Evolutionary conservation across 2,113 vertebrate species (phyloP), one percentile per base, ranked within the genome.

Genomic region (Odocoileus hemionus): DNA sequence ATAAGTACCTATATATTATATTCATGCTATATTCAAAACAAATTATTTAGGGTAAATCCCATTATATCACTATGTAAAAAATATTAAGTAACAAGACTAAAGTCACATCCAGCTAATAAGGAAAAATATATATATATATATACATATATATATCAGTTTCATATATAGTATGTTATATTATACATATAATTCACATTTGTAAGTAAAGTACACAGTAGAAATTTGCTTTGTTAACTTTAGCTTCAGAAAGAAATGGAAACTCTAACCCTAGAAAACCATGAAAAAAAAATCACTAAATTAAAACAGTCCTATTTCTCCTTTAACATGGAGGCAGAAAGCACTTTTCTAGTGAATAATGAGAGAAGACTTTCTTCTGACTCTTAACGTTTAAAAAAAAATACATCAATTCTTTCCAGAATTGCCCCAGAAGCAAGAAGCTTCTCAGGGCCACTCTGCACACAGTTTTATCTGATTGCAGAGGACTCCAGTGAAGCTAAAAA

Each of bases 291-390:
- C 61, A 87, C 36, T 58, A 89, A 78, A 54, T 84, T 45, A 36
- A 87, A 93, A 90, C 54, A n/a, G 13, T 70, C 70, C 45, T 96
- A 58, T 80, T 93, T 97, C n/a, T 94, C 19, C 43, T 58, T 93
- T 89, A 57, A 54, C 0, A 3, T 52, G 12, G 10, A 84, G 43
- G n/a, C 21, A 87, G 2, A 7, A 95, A 82, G 9, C 28, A 55
- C 21, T 47, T 36, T 39, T 94, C 47, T 92, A 47, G 6, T 36
- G 57, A 64, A 80, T 6, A 85, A 26, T 21, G 19, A 84, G 5
- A 5, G 2, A 83, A 2, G 7, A 64, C 17, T 76, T 88, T 50
- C 30, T 89, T 67, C 30, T 88, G 36, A 19, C 10, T 74, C 57
- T 4, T 4, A 61, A 23, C 4, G 15, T 95, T 95, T 52, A 39